Conservation (phyloP, 2,888 invertebrate species). For the Apocheima hispidaria region DNA sequence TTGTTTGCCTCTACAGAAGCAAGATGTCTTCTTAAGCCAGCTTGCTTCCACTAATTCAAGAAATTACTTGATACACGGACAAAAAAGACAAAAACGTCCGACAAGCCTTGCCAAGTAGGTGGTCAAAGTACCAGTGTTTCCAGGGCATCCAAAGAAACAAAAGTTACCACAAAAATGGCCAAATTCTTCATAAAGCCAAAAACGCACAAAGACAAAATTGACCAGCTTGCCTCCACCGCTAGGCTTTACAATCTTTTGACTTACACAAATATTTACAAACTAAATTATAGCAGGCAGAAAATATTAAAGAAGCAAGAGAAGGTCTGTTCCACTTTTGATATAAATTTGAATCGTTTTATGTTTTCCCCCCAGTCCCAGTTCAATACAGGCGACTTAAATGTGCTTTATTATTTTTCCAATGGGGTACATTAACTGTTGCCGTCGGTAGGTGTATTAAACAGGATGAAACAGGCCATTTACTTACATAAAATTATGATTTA, state of each 20-base stretch:
- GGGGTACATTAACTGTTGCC: too few relatives aligned
- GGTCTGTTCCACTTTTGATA: background rate
- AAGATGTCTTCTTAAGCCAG: too few relatives aligned
- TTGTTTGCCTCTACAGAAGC: background rate
- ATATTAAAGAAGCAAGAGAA: conserved; percentile 15
- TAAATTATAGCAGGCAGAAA: conserved; percentile 44
- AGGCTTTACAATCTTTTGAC: conserved; percentile 60
- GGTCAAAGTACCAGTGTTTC: too few relatives aligned
- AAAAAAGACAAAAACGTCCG: background rate
- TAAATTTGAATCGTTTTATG: background rate
- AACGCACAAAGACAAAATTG: too few relatives aligned
- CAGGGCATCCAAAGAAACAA: background rate
- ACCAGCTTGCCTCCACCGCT: conserved; percentile 75
- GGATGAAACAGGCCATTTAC: conserved; percentile 2
- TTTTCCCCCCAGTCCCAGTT: background rate
- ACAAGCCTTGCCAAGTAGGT: background rate
- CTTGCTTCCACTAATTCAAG: too few relatives aligned
- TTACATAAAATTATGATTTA: conserved; percentile 11
- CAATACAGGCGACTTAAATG: background rate
- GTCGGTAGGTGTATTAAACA: background rate
- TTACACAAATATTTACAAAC: conserved; percentile 53
- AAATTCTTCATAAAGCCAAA: too few relatives aligned
- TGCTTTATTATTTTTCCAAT: background rate
- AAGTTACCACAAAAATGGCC: background rate
- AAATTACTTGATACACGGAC: too few relatives aligned